Conservation (phyloP, 2,888 invertebrate genomes). For the Diaprepes abbreviatus region DNA sequence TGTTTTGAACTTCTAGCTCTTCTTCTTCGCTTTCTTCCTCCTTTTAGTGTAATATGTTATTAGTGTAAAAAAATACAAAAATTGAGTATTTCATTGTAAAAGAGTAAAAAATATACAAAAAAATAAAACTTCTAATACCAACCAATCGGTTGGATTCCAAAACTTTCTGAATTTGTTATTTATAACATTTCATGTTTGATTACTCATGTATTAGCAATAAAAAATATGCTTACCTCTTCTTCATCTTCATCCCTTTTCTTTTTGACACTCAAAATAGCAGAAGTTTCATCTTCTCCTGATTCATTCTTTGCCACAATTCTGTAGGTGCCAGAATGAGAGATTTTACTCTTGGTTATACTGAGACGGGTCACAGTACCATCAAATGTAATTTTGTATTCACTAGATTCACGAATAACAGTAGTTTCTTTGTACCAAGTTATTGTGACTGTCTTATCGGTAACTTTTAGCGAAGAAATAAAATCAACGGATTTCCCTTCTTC, state of each 20-base stretch:
- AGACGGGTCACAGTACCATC: constrained; percentile 87
- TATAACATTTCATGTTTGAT: too few relatives aligned
- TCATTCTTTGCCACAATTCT: constrained; percentile 91
- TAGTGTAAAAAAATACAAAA: constrained; percentile 28
- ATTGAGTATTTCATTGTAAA: constrained; percentile 37
- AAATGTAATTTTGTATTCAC: constrained; percentile 83
- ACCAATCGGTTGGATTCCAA: too few relatives aligned
- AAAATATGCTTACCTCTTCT: constrained; percentile 47
- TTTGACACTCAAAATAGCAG: constrained; percentile 86
- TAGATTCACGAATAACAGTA: constrained; percentile 82
- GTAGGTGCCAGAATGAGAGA: constrained; percentile 84
- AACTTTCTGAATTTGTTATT: too few relatives aligned
- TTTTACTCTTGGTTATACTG: constrained; percentile 80
- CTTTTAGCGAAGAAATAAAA: constrained; percentile 81
- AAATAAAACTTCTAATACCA: too few relatives aligned
- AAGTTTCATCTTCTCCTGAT: constrained; percentile 90
- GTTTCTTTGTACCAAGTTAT: constrained; percentile 90
- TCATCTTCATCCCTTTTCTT: constrained; percentile 66
- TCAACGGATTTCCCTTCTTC: constrained; percentile 84
- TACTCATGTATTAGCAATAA: not conserved
- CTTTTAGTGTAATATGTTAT: constrained; percentile 45
- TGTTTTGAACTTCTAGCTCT: constrained; percentile 64
- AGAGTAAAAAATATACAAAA: constrained; percentile 32
- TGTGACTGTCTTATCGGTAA: constrained; percentile 83
- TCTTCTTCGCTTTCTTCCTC: constrained; percentile 55